A percentile compares a stretch with the other conserved stretches of the same genome.
Conservation (phyloP, 2,113 vertebrate genomes). For the Esox niger region DNA sequence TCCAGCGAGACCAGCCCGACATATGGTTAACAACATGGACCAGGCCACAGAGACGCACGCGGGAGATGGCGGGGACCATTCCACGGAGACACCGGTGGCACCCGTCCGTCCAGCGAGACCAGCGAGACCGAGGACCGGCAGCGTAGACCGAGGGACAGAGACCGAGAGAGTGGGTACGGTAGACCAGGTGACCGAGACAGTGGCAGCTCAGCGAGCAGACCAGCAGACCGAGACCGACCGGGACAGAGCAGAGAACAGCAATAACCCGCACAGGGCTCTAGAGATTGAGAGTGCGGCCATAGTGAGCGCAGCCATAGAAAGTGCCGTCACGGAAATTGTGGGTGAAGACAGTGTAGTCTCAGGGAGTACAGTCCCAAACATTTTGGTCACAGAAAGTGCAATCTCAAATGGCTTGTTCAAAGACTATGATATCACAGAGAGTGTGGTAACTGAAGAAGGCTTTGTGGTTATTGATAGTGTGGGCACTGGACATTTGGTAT, state of each 20-base stretch:
- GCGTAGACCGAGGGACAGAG: conserved; percentile 61
- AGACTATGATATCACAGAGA: conserved; percentile 12
- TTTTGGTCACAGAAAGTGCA: background rate
- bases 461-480: conserved; percentile 20
- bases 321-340: background rate
- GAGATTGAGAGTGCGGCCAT: conserved; percentile 33
- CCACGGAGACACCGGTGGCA: conserved; percentile 26
- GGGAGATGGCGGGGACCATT: background rate
- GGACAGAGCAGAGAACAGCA: conserved; percentile 41
- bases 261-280: conserved; percentile 35
- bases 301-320: conserved; percentile 25
- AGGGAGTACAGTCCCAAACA: conserved; percentile 23
- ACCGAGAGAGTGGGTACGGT: conserved; percentile 46
- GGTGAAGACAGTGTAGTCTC: conserved; percentile 10
- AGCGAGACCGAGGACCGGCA: conserved; percentile 58
- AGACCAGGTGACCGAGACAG: conserved; percentile 64
- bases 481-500: conserved; percentile 17
- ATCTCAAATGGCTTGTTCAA: conserved; percentile 5
- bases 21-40: conserved; percentile 64
- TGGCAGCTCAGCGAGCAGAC: conserved; percentile 48
- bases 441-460: background rate
- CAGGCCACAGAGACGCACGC: conserved; percentile 33
- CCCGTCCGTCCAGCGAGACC: conserved; percentile 38
- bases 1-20: conserved; percentile 34
- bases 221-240: conserved; percentile 56